These are phyloP conservation scores for Ophioninae sp. DNA, from an alignment of 2,888 invertebrate species.

Conservation along the genomic window DNA sequence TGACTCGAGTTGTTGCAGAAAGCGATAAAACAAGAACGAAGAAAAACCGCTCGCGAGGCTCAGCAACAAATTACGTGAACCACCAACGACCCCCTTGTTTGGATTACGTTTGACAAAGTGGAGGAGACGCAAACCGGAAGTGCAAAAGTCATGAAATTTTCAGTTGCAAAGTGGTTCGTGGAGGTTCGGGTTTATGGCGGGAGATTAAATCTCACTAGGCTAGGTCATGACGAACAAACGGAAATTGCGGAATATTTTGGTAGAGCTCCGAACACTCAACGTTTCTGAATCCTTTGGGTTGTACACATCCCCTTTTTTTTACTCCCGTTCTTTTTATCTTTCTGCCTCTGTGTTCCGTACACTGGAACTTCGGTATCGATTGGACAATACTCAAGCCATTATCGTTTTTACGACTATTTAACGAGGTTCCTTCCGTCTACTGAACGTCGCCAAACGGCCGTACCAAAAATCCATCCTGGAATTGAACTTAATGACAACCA, in stretches of 20 bases:
- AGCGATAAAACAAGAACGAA: constrained; percentile 24
- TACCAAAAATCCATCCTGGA: neutral
- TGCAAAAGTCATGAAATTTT: constrained; percentile 1
- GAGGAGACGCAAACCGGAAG: constrained; percentile 19
- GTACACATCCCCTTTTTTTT: neutral
- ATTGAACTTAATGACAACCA: neutral
- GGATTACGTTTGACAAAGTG: constrained; percentile 4
- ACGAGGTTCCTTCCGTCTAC: constrained; percentile 21
- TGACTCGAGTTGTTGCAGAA: constrained; percentile 59
- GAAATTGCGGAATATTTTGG: constrained; percentile 44
- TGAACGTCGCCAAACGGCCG: neutral
- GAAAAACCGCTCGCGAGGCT: constrained; percentile 24
- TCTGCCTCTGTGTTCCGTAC: constrained; percentile 4
- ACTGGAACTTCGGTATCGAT: constrained; percentile 42
- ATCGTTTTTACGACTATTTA: constrained; percentile 45
- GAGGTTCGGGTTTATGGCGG: constrained; percentile 49
- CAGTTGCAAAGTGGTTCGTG: constrained; percentile 29
- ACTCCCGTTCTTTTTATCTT: neutral
- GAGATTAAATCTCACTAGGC: constrained; percentile 39
- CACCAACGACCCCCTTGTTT: constrained; percentile 33
- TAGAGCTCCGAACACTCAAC: constrained; percentile 18
- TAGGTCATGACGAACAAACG: constrained; percentile 20
- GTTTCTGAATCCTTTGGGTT: constrained; percentile 14
- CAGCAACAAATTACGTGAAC: constrained; percentile 49
- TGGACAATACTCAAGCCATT: constrained; percentile 38